Evolutionary conservation across 2,797 vertebrate genomes (phyloP).

Genomic region (Hippopotamyrus pictus): DNA sequence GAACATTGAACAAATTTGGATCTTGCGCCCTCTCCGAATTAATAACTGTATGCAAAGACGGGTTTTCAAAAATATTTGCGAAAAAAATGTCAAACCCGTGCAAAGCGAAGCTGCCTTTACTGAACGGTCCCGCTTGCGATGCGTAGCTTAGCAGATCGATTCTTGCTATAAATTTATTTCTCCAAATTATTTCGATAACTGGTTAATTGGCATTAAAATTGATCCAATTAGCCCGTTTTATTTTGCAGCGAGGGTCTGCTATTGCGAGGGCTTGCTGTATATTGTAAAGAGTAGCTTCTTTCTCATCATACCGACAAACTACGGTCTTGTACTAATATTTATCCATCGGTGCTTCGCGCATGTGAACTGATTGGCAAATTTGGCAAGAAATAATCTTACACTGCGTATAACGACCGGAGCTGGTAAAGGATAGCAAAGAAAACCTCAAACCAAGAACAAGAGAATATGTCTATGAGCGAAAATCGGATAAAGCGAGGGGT

Average conservation of each 20-base stretch:
- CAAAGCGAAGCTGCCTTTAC: background rate
- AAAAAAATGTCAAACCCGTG: slow-evolving; percentile 24
- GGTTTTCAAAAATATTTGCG: slow-evolving; percentile 38
- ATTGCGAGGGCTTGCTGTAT: slow-evolving; percentile 33
- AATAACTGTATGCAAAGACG: slow-evolving; percentile 41
- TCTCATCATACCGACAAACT: slow-evolving; percentile 23
- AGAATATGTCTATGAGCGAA: slow-evolving; percentile 37
- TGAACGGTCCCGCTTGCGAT: background rate
- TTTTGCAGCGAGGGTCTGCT: slow-evolving; percentile 42
- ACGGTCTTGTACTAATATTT: slow-evolving; percentile 29
- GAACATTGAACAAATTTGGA: slow-evolving; percentile 30
- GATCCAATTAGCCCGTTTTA: slow-evolving; percentile 35
- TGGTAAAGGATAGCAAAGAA: slow-evolving; percentile 22
- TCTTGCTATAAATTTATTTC: background rate
- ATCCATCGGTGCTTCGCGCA: slow-evolving; percentile 22
- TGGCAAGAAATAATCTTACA: slow-evolving; percentile 27
- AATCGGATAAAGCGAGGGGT: slow-evolving; percentile 39
- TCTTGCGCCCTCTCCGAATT: slow-evolving; percentile 48
- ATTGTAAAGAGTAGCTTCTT: slow-evolving; percentile 34
- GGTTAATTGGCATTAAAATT: slow-evolving; percentile 17
- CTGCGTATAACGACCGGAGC: slow-evolving; percentile 28
- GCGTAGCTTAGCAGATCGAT: background rate
- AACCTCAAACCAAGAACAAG: slow-evolving; percentile 29
- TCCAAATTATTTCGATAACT: slow-evolving; percentile 18
- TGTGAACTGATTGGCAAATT: slow-evolving; percentile 25